Conservation (phyloP, 2,888 invertebrate genomes). For the Acanthacorydalis orientalis region DNA sequence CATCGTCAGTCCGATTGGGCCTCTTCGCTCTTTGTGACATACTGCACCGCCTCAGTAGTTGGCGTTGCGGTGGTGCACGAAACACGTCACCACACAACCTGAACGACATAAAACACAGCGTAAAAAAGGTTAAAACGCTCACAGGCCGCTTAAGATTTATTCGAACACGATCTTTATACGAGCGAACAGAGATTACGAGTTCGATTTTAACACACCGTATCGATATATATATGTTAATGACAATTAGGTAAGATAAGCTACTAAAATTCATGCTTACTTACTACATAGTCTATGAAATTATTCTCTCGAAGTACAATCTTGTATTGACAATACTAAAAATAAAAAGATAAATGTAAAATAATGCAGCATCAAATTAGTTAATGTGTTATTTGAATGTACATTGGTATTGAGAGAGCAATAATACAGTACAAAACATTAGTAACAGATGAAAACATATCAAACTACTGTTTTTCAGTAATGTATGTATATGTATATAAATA, state of each 20-base stretch:
- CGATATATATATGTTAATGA: not conserved
- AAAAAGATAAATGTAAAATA: conserved; percentile 8
- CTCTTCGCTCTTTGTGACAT: conserved; percentile 68
- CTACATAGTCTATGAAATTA: conserved; percentile 36
- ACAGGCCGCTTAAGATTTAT: no score
- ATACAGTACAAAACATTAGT: no score
- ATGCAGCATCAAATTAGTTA: no score
- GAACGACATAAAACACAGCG: not conserved
- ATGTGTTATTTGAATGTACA: no score
- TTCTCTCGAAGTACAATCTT: conserved; percentile 23
- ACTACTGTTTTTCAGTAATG: no score
- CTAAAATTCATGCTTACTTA: conserved; percentile 25
- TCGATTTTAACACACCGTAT: not conserved
- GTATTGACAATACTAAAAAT: conserved; percentile 15
- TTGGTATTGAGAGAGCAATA: no score
- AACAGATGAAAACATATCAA: no score
- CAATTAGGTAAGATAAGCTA: not conserved
- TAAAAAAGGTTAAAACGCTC: not conserved
- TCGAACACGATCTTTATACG: no score
- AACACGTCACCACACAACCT: conserved; percentile 11
- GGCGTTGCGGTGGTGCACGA: conserved; percentile 9
- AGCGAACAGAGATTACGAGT: not conserved
- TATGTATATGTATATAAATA: no score
- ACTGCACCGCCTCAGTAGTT: conserved; percentile 10
- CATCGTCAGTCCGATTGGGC: conserved; percentile 52